Conservation (phyloP, 2,888 invertebrate genomes). For the Smittia sp. region DNA sequence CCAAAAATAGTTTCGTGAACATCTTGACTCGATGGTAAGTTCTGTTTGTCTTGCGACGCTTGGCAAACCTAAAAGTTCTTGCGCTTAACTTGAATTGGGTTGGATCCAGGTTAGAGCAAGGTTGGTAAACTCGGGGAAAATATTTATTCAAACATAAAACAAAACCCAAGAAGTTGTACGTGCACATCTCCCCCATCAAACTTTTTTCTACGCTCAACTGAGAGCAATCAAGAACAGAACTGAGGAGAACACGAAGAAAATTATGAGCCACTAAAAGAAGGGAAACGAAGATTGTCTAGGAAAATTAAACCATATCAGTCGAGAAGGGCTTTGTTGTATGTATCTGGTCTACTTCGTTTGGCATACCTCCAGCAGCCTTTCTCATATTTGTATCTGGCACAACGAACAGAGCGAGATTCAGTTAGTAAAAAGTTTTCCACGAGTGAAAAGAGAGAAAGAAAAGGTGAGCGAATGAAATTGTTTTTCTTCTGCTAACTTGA, state of each 20-base stretch:
- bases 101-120: too few species aligned
- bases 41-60: too few species aligned
- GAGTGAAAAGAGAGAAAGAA: not conserved
- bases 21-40: too few species aligned
- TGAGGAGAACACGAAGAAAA: not conserved
- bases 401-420: not conserved
- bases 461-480: not conserved
- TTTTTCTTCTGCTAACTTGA: not conserved
- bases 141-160: too few species aligned
- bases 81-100: too few species aligned
- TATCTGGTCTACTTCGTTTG: constrained; percentile 23
- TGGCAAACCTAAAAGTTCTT: too few species aligned
- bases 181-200: not conserved
- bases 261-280: not conserved
- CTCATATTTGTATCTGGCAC: constrained; percentile 70
- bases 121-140: too few species aligned
- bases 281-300: not conserved
- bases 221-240: not conserved
- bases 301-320: not conserved
- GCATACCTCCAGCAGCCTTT: constrained; percentile 69
- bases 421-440: not conserved
- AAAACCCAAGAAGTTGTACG: too few species aligned
- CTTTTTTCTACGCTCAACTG: not conserved
- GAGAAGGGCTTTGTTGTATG: not conserved
- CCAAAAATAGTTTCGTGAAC: too few species aligned